Base-by-base conservation (phyloP, 2,113 vertebrate genomes). In the Notothenia rossii region DNA sequence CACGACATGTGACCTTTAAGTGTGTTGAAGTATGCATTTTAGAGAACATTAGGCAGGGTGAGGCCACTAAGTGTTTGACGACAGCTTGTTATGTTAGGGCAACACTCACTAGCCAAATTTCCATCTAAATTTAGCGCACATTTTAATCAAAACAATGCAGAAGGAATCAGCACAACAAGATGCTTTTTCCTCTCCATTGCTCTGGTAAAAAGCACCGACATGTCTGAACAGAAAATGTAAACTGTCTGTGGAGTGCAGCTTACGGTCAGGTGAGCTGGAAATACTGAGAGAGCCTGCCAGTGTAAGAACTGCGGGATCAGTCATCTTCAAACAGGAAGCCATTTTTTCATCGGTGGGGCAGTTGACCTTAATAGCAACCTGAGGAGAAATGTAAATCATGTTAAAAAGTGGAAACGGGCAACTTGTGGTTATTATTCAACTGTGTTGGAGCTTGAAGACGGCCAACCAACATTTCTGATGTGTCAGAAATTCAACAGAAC, bases 331-430 rank as follows among this genome's bases (percentile, higher is more conserved):
- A 86, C 98, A 99, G 48, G 18, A 12, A 7, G 92, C 95, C 95
- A 99, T 86, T 2, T 0, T 93, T 0, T 94, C 70, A 11, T 96
- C 89, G 2, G 77, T 88, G 9, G 95, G 94, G 80, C 98, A 99
- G 79, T 95, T 96, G 60, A 99, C 90, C 7, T 94, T 94, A 33
- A 88, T 0, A 10, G 95, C 98, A 11, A 98, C 0, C 98, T 99
- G 92, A 10, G 56, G 55, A 55, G 36, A 63, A 12, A 11, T 7
- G 65, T 51, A 29, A 22, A n/a, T 54, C 3, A 54, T 29, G 5
- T 59, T 55, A 22, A 60, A 29, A 56, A 29, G 25, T 29, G 25
- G 25, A 29, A 29, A 36, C 36, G 36, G 36, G 36, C 6, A 29
- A 29, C 25, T 29, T 29, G 25, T 29, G 25, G 25, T n/a, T n/a